Evolutionary conservation across 1,140 invertebrate species (phyloP).

Genomic region (Drosophila murphyi): DNA sequence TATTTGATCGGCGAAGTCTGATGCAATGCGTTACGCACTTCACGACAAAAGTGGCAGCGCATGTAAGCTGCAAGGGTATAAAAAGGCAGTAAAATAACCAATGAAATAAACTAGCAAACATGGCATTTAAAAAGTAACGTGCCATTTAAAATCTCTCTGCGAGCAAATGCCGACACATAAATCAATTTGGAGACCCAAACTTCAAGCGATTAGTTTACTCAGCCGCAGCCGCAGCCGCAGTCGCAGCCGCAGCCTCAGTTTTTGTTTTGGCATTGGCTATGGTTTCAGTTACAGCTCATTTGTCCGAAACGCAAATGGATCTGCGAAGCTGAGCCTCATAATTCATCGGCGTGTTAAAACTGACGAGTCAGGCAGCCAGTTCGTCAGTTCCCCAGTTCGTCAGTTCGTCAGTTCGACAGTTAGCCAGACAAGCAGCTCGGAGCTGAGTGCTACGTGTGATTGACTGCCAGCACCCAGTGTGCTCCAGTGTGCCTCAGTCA

Average conservation of each 20-base stretch:
- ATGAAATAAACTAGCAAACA: constrained; percentile 23
- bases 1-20: too few species aligned
- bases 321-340: constrained; percentile 16
- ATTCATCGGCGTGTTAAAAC: constrained; percentile 4
- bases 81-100: background rate
- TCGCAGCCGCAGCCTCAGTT: background rate
- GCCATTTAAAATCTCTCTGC: constrained; percentile 48
- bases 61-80: background rate
- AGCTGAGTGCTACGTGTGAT: constrained; percentile 68
- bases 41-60: too few species aligned
- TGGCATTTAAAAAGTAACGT: constrained; percentile 41
- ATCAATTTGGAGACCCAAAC: constrained; percentile 41
- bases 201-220: background rate
- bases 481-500: too few species aligned
- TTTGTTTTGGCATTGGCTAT: background rate
- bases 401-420: too few species aligned
- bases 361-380: background rate
- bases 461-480: constrained; percentile 49
- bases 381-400: background rate
- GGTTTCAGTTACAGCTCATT: constrained; percentile 32
- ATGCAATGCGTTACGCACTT: too few species aligned
- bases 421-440: constrained; percentile 24
- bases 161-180: constrained; percentile 49
- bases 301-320: constrained; percentile 9
- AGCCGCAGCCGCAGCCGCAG: too few species aligned